Evolutionary conservation across 2,113 vertebrate genomes (phyloP), one percentile per base, ranked within the genome.

Genomic region (Perognathus longimembris): DNA sequence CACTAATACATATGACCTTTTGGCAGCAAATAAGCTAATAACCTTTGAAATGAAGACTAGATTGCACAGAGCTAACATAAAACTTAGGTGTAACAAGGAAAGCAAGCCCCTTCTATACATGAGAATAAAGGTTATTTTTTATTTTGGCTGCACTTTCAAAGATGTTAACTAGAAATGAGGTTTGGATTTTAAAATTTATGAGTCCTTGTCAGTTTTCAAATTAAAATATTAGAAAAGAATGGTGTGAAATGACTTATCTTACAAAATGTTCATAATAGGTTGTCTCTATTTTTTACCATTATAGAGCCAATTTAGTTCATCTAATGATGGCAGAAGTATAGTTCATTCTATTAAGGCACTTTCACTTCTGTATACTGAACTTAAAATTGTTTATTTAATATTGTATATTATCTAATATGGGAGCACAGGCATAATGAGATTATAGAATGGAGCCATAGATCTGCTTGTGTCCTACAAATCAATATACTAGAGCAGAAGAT

Each of bases 1-100:
- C 3, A 6, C 94, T 96, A 95, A 96, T 94, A 94, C 15, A 36
- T 30, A 38, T 95, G 93, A 97, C 93, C 96, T 96, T 96, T 96
- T 96, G 93, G 75, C 94, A 95, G 89, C 36, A 78, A 81, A 40
- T 92, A 83, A 61, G 93, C 77, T 96, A 95, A 95, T 95, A 95
- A 93, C 54, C 59, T 94, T 96, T 91, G 59, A 96, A 95, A 95
- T 91, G 71, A 89, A 36, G 50, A 79, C 69, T 82, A 91, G 66
- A 93, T 92, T 88, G 67, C 54, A 79, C 4, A 79, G 30, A 81
- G 30, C 40, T 81, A 88, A 88, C 95, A 89, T 69, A 79, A 93
- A 95, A 95, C 5, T 22, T 70, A 94, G 63, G 11, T 85, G 50
- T 70, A 91, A 66, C 71, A 78, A 15, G 50, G 67, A 95, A 94